A percentile compares a stretch with the other conserved stretches of the same genome.
Conservation (phyloP, 2,888 invertebrate species). For the Cantharis rustica region DNA sequence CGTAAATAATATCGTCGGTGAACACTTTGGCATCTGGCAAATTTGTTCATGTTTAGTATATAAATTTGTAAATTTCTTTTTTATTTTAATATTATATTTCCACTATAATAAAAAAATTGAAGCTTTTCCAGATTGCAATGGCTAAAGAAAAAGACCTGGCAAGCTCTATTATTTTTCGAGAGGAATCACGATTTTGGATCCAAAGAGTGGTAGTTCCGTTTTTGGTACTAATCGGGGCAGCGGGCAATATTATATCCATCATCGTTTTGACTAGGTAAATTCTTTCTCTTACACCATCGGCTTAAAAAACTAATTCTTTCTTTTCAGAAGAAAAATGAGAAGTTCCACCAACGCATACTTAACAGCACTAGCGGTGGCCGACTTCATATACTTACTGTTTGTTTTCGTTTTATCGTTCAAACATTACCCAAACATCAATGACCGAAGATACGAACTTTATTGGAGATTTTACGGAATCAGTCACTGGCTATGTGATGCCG, state of each 20-base stretch:
- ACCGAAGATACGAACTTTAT: slow-evolving; percentile 59
- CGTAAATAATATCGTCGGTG: too few relatives aligned
- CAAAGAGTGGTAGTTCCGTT: slow-evolving; percentile 68
- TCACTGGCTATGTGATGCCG: slow-evolving; percentile 69
- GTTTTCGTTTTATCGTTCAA: slow-evolving; percentile 66
- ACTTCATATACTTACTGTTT: slow-evolving; percentile 71
- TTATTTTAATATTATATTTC: neutral
- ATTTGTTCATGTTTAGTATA: too few relatives aligned
- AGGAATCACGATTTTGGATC: slow-evolving; percentile 59
- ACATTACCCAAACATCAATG: slow-evolving; percentile 63
- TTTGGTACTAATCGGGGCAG: slow-evolving; percentile 68
- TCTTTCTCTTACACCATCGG: neutral
- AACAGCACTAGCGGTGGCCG: slow-evolving; percentile 73
- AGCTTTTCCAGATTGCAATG: neutral
- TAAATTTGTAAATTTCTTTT: too few relatives aligned
- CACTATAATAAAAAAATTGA: neutral
- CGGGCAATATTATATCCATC: slow-evolving; percentile 67
- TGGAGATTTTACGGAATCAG: slow-evolving; percentile 66
- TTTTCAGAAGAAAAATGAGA: slow-evolving; percentile 67
- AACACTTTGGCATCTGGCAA: too few relatives aligned
- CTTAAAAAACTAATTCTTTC: neutral
- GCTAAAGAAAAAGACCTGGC: neutral
- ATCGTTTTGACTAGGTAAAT: slow-evolving; percentile 61
- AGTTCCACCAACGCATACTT: slow-evolving; percentile 77
- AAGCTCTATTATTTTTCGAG: slow-evolving; percentile 41